Evolutionary conservation across 2,113 vertebrate genomes (phyloP).

Genomic region (Lonchura striata): DNA sequence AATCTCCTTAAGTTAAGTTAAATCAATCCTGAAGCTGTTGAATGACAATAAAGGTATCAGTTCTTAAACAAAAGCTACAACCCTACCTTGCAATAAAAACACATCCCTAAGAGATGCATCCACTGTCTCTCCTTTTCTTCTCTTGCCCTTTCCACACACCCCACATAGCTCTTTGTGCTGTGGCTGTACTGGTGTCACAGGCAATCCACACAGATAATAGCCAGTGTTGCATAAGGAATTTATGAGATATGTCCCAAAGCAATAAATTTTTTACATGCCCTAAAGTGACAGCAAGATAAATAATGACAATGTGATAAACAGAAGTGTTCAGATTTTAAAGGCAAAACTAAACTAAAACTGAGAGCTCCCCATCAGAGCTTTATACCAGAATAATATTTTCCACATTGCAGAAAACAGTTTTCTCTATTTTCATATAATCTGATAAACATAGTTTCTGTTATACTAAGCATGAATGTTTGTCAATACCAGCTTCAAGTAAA

Average conservation of each 20-base stretch:
- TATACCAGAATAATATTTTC: neutral
- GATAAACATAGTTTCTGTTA: slow-evolving; percentile 30
- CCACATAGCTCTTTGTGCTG: neutral
- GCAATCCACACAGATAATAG: neutral
- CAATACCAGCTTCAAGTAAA: slow-evolving; percentile 16
- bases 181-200: neutral
- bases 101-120: neutral
- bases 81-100: neutral
- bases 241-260: neutral
- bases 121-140: neutral
- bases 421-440: neutral
- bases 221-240: neutral
- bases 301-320: neutral
- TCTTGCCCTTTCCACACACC: neutral
- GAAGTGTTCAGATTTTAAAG: neutral
- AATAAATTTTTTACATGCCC: neutral
- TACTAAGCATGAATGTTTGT: slow-evolving; percentile 8
- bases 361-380: neutral
- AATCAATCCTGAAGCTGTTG: neutral
- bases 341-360: neutral
- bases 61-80: neutral
- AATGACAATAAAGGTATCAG: neutral
- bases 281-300: neutral
- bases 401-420: neutral
- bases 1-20: neutral